Base-by-base conservation (phyloP, 2,113 vertebrate genomes). In the Bombycilla garrulus region DNA sequence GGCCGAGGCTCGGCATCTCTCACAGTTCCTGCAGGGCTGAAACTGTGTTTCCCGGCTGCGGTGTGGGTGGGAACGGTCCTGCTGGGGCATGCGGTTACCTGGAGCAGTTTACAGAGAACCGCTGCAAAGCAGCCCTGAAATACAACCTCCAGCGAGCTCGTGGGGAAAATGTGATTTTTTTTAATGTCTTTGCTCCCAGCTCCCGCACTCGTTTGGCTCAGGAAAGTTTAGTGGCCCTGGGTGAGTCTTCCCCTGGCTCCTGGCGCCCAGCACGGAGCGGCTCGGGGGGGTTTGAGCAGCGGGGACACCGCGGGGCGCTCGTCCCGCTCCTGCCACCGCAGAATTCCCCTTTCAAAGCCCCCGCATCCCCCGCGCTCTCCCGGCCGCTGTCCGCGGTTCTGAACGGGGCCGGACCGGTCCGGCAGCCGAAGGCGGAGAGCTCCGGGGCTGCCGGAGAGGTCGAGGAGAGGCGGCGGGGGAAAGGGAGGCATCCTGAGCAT, bases 361-460 rank as follows among this genome's bases (percentile, higher is more conserved):
- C 19, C 36, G 38, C 57, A 36, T 31, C 16, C 73, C 45, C 44
- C 20, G n/a, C n/a, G 24, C 47, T 31, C 4, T 44, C 24, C 50
- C 10, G 20, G 44, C 18, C 22, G 50, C 92, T 93, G 70, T 84
- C 93, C 86, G 48, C 31, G 80, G 96, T 94, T 19, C 94, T 93
- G 86, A n/a, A 67, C 15, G 15, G 17, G 19, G 24, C 76, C 26
- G 42, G 31, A 5, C 7, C 24, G 29, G 2, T 14, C 56, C 23
- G 33, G 36, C 47, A 28, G 58, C n/a, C 18, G 1, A 1, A 19
- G 18, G 40, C 36, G 12, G 11, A 47, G 28, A 17, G 5, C 50
- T 6, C 40, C 6, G 23, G 7, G 9, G 10, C 4, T 22, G 42
- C 0, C 23, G 40, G 62, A 29, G 38, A 9, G 20, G 16, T 4